These are phyloP conservation scores for Corvus hawaiiensis DNA, from an alignment of 2,113 vertebrate species.

Conservation along the genomic window DNA sequence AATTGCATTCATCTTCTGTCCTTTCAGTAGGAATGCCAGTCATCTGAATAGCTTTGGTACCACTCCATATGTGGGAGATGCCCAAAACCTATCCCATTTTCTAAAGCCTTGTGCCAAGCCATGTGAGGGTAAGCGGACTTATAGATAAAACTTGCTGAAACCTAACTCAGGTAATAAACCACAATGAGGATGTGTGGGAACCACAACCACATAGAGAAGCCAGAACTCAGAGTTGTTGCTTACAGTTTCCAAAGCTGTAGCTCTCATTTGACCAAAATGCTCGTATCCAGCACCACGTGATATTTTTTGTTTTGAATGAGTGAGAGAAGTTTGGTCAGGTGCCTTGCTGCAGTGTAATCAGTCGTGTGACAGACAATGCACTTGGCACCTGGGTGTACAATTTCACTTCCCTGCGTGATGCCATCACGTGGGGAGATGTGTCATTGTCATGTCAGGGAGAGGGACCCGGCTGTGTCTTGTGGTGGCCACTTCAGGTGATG, in stretches of 20 bases:
- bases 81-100: neutral
- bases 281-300: accelerated
- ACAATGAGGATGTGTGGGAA: neutral
- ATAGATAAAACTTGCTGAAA: neutral
- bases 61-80: neutral
- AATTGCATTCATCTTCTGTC: neutral
- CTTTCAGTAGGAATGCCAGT: neutral
- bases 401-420: neutral
- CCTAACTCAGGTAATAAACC: neutral
- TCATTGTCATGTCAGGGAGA: neutral
- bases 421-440: accelerated
- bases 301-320: neutral
- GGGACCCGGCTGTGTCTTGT: neutral
- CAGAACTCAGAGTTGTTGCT: neutral
- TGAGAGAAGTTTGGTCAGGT: neutral
- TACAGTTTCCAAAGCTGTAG: neutral
- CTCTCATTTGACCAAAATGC: neutral
- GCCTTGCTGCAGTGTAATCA: neutral
- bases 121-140: neutral
- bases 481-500: neutral
- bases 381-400: neutral
- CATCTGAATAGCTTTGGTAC: neutral
- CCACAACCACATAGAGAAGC: neutral
- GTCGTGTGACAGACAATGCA: neutral
- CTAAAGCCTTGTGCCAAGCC: neutral